phyloP scores from a whole-genome alignment of 2,888 invertebrate genomes.

The Synergus umbraculus region DNA sequence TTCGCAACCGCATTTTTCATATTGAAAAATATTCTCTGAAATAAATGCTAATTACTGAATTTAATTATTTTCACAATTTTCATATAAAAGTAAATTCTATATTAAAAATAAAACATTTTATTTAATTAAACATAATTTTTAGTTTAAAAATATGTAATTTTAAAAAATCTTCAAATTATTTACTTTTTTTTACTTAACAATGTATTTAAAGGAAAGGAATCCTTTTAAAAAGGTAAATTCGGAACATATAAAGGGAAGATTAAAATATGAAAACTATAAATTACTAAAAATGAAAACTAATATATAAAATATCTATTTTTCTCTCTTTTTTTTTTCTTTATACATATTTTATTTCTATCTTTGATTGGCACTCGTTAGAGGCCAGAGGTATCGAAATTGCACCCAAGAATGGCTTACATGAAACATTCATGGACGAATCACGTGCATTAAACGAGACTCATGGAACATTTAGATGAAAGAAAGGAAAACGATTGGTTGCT shows the following conservation, averaged over 20 bases:
- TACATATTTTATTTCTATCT: neutral
- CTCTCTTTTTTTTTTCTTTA: neutral
- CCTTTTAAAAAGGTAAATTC: neutral
- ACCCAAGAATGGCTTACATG: slow-evolving; percentile 24
- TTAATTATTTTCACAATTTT: neutral
- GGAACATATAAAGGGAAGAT: neutral
- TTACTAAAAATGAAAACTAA: neutral
- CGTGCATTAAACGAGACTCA: slow-evolving; percentile 26
- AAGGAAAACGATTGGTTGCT: slow-evolving; percentile 14
- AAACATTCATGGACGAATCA: slow-evolving; percentile 35
- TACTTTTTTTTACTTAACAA: neutral
- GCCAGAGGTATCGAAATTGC: slow-evolving; percentile 10
- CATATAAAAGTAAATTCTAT: neutral
- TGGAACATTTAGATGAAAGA: slow-evolving; percentile 24
- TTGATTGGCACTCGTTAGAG: slow-evolving; percentile 24
- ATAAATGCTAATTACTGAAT: neutral
- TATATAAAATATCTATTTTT: neutral
- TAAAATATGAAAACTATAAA: neutral
- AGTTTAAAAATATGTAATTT: neutral
- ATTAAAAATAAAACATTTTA: neutral
- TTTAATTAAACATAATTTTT: neutral
- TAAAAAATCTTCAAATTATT: neutral
- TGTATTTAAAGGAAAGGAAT: neutral
- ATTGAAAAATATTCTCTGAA: neutral
- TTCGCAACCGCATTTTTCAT: neutral